phyloP scores from a whole-genome alignment of 1,140 invertebrate genomes.

The Polypedilum pembai region DNA sequence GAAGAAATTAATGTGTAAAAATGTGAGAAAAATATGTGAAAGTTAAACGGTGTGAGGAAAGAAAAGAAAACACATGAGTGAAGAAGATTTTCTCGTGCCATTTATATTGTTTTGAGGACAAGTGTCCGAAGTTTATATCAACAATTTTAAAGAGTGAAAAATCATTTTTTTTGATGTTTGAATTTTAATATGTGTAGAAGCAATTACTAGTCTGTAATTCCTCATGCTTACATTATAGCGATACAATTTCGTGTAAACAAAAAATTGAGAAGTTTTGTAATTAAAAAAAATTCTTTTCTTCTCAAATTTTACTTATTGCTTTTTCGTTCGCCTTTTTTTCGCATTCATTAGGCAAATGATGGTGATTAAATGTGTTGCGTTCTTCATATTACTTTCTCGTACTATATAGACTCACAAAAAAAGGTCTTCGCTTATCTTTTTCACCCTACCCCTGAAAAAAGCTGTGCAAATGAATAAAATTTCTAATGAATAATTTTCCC shows the following conservation, averaged over 20 bases:
- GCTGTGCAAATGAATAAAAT: background rate
- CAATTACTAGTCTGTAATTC: background rate
- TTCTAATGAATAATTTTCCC: background rate
- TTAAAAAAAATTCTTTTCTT: background rate
- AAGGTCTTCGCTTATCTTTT: no score
- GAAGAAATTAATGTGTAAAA: background rate
- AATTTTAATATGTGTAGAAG: no score
- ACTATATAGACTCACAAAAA: no score
- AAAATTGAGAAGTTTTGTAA: conserved; percentile 8
- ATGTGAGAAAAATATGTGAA: conserved; percentile 14
- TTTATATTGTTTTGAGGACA: conserved; percentile 18
- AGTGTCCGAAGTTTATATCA: conserved; percentile 13
- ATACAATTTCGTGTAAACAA: conserved; percentile 8
- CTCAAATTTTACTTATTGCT: background rate
- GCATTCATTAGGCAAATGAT: conserved; percentile 11
- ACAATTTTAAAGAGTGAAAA: background rate
- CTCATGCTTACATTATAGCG: background rate
- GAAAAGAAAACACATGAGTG: background rate
- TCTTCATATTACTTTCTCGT: background rate
- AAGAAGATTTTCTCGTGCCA: conserved; percentile 16
- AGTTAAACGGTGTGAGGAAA: conserved; percentile 9
- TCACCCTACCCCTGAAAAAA: no score
- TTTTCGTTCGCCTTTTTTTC: background rate
- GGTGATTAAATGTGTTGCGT: background rate
- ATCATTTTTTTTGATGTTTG: background rate